These are phyloP conservation scores for Drosophila aff. DNA, from an alignment of 1,140 invertebrate species.

Conservation along the genomic window DNA sequence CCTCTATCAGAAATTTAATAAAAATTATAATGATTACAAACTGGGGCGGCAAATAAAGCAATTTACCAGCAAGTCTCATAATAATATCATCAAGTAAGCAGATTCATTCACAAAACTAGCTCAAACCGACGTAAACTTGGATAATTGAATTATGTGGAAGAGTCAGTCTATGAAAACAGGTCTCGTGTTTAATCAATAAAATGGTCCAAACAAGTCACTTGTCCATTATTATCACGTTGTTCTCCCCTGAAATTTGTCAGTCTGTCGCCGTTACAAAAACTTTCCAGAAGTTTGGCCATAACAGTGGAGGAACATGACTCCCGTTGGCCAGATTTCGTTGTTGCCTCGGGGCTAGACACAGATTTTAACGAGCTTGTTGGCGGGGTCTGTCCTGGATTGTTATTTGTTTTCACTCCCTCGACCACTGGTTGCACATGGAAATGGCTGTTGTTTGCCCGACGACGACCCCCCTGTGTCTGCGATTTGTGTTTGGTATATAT, in stretches of 20 bases:
- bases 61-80: background rate
- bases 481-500: constrained; percentile 55
- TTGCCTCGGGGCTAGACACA: constrained; percentile 28
- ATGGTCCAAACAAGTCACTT: constrained; percentile 6
- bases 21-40: background rate
- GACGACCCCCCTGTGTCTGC: constrained; percentile 27
- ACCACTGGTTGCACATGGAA: constrained; percentile 47
- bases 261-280: constrained; percentile 13
- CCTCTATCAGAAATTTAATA: constrained; percentile 1
- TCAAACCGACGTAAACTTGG: background rate
- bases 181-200: constrained; percentile 12
- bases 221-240: constrained; percentile 9
- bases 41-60: background rate
- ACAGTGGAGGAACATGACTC: constrained; percentile 6
- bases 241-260: constrained; percentile 1
- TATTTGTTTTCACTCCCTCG: constrained; percentile 7
- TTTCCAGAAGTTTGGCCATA: constrained; percentile 17
- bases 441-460: constrained; percentile 23
- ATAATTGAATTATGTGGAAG: constrained; percentile 15
- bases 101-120: constrained; percentile 5
- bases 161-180: constrained; percentile 3
- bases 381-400: background rate
- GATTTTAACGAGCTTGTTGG: constrained; percentile 26
- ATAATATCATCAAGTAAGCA: background rate
- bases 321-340: constrained; percentile 15